Conservation (phyloP, 2,888 invertebrate genomes). For the Andrena dorsata region DNA sequence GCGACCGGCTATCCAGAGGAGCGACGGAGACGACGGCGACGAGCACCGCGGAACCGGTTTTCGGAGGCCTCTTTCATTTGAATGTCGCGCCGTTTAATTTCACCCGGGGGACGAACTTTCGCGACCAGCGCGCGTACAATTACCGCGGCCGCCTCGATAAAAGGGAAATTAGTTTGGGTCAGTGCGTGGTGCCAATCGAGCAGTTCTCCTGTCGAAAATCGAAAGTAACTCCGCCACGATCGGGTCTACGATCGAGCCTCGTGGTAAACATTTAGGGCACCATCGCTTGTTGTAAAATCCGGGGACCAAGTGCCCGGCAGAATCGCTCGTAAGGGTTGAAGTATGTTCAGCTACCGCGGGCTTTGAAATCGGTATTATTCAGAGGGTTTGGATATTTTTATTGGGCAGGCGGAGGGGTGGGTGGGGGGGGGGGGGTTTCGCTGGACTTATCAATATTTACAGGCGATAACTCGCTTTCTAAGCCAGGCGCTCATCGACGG, state of each 20-base stretch:
- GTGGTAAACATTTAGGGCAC: not conserved
- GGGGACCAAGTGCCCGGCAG: no score
- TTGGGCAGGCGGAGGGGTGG: no score
- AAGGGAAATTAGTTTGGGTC: constrained; percentile 71
- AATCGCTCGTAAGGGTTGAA: no score
- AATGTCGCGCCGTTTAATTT: constrained; percentile 73
- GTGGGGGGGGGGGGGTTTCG: no score
- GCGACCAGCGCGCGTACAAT: constrained; percentile 66
- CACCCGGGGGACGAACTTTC: constrained; percentile 72
- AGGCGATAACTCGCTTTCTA: constrained; percentile 47
- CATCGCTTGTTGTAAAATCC: no score
- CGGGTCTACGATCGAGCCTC: not conserved
- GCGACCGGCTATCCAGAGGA: constrained; percentile 52
- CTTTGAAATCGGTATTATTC: no score
- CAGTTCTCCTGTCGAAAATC: constrained; percentile 42
- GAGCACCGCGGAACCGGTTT: constrained; percentile 68
- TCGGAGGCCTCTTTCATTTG: constrained; percentile 67
- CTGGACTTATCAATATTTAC: no score
- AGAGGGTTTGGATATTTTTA: no score
- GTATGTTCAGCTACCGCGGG: no score
- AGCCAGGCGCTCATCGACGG: constrained; percentile 31
- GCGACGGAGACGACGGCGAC: constrained; percentile 42
- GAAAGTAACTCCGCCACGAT: constrained; percentile 38
- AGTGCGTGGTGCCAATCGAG: constrained; percentile 46
- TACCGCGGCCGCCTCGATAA: constrained; percentile 63